These are phyloP conservation scores for Bursaphelenchus okinawaensis DNA, from an alignment of 2,888 invertebrate species.

Conservation along the genomic window DNA sequence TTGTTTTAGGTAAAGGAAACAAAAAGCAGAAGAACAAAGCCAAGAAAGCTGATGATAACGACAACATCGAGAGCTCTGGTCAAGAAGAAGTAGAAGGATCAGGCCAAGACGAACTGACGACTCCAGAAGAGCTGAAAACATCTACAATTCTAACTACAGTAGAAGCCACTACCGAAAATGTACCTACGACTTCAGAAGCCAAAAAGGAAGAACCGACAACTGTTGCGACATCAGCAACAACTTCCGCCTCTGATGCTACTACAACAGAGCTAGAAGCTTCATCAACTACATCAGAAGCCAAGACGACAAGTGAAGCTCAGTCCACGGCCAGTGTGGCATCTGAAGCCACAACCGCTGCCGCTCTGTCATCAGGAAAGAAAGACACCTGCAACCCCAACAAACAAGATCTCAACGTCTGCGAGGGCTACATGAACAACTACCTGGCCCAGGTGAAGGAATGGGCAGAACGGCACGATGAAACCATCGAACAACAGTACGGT, in stretches of 20 bases:
- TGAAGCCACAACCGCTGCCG: constrained; percentile 5
- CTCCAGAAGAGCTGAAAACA: too few species aligned
- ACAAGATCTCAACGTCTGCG: constrained; percentile 31
- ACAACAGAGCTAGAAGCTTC: too few species aligned
- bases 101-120: too few species aligned
- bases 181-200: too few species aligned
- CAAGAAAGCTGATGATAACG: not conserved
- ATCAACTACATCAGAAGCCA: too few species aligned
- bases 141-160: too few species aligned
- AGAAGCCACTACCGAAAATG: too few species aligned
- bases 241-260: too few species aligned
- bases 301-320: too few species aligned
- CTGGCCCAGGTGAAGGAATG: constrained; percentile 30
- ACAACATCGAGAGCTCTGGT: not conserved
- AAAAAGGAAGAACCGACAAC: not conserved
- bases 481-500: constrained; percentile 27
- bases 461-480: constrained; percentile 35
- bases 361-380: not conserved
- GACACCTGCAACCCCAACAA: constrained; percentile 26
- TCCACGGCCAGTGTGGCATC: not conserved
- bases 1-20: not conserved
- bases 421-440: constrained; percentile 31
- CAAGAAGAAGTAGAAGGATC: not conserved
- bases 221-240: not conserved
- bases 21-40: not conserved